phyloP scores from a whole-genome alignment of 2,797 vertebrate species.

The Eurystomus glaucurus region DNA sequence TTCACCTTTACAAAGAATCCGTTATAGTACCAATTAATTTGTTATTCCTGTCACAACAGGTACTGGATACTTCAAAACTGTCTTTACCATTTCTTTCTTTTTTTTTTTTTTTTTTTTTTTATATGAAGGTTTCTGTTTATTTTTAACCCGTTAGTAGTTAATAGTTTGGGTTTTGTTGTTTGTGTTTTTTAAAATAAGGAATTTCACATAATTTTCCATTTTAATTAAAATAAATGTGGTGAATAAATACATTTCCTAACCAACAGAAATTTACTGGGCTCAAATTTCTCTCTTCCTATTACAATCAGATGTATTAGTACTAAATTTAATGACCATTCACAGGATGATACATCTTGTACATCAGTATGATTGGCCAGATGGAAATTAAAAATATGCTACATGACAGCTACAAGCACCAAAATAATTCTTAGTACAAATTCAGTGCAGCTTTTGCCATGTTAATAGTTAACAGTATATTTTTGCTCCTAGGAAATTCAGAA shows the following conservation, averaged over 20 bases:
- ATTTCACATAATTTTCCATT: slow-evolving; percentile 6
- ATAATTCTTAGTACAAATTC: not conserved
- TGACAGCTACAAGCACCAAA: not conserved
- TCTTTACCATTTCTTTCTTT: slow-evolving; percentile 90
- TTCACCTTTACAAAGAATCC: slow-evolving; percentile 99
- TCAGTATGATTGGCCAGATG: not conserved
- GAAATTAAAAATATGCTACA: slow-evolving; percentile 16
- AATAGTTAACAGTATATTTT: not conserved
- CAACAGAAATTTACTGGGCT: not conserved
- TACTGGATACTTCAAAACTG: slow-evolving; percentile 97
- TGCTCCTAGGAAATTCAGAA: not conserved
- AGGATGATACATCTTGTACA: not conserved
- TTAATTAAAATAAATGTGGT: slow-evolving; percentile 30
- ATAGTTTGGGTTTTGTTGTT: not conserved
- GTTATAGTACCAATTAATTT: slow-evolving; percentile 99
- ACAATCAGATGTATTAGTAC: not conserved
- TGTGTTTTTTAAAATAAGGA: not conserved
- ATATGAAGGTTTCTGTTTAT: slow-evolving; percentile 89
- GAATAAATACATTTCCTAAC: slow-evolving; percentile 14
- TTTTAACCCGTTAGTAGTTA: slow-evolving; percentile 86
- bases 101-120: slow-evolving; percentile 53
- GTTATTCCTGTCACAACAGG: slow-evolving; percentile 99
- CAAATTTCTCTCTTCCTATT: slow-evolving; percentile 9
- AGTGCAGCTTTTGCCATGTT: not conserved
- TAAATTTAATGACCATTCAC: slow-evolving; percentile 40